Percentiles rank a stretch among this genome's conserved stretches.
Evolutionary conservation across 2,113 vertebrate genomes (phyloP).

Genomic region (Pimephales promelas): DNA sequence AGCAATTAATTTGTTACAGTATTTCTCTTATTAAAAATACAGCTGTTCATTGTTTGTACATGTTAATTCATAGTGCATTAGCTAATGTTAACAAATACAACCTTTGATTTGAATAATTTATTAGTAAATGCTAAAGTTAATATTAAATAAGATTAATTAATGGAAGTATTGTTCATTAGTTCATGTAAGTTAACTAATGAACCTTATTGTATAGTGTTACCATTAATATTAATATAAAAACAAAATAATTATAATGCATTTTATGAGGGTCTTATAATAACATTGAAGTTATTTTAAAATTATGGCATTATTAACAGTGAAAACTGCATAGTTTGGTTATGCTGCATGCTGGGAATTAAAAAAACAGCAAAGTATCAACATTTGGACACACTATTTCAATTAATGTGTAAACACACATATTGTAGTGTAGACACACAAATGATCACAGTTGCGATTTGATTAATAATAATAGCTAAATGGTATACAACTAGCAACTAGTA

Average conservation of each 20-base stretch:
- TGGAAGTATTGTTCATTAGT: too few species aligned
- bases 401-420: neutral
- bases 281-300: neutral
- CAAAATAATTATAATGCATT: neutral
- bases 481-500: neutral
- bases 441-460: neutral
- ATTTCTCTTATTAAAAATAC: too few species aligned
- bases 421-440: neutral
- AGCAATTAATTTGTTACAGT: too few species aligned
- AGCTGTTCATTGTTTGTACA: too few species aligned
- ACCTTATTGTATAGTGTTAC: too few species aligned
- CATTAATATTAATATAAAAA: too few species aligned
- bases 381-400: neutral
- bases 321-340: neutral
- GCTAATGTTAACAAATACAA: too few species aligned
- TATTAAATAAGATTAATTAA: too few species aligned
- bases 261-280: neutral
- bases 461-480: neutral
- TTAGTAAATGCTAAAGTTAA: too few species aligned
- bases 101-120: too few species aligned
- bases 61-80: too few species aligned
- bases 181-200: too few species aligned
- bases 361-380: neutral
- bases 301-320: neutral
- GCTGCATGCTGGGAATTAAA: neutral